phyloP scores from a whole-genome alignment of 2,797 vertebrate genomes.

The Sparus aurata region DNA sequence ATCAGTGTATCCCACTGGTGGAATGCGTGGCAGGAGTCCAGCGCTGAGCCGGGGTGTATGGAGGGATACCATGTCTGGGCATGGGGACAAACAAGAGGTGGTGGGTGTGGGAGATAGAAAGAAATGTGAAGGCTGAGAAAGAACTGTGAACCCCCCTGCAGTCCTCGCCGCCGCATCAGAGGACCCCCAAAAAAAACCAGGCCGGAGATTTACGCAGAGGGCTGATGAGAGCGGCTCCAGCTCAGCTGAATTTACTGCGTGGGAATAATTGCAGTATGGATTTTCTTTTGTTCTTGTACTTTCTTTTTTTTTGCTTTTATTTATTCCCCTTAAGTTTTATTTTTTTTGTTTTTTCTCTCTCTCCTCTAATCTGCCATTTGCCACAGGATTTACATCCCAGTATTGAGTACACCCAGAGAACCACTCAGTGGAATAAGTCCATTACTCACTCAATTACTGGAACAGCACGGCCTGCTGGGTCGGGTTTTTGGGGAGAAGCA shows the following conservation, averaged over 20 bases:
- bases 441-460: slow-evolving; percentile 87
- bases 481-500: slow-evolving; percentile 69
- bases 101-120: slow-evolving; percentile 12
- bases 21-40: slow-evolving; percentile 68
- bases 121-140: slow-evolving; percentile 26
- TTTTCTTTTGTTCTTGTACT: slow-evolving; percentile 71
- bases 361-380: slow-evolving; percentile 76
- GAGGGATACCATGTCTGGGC: slow-evolving; percentile 41
- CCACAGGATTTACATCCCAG: slow-evolving; percentile 82
- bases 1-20: slow-evolving; percentile 62
- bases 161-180: not conserved
- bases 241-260: slow-evolving; percentile 56
- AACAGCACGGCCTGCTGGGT: slow-evolving; percentile 81
- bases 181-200: not conserved
- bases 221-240: slow-evolving; percentile 40
- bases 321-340: slow-evolving; percentile 59
- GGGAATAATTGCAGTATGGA: slow-evolving; percentile 70
- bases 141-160: too few species aligned
- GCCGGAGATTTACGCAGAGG: slow-evolving; percentile 5
- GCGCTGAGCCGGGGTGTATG: slow-evolving; percentile 28
- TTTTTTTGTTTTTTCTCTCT: slow-evolving; percentile 46
- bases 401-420: slow-evolving; percentile 82
- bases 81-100: slow-evolving; percentile 29
- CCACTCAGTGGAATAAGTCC: slow-evolving; percentile 86
- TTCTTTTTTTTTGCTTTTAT: slow-evolving; percentile 65